Evolutionary conservation across 2,888 invertebrate genomes (phyloP).

Genomic region (Lasioglossum figueresi): DNA sequence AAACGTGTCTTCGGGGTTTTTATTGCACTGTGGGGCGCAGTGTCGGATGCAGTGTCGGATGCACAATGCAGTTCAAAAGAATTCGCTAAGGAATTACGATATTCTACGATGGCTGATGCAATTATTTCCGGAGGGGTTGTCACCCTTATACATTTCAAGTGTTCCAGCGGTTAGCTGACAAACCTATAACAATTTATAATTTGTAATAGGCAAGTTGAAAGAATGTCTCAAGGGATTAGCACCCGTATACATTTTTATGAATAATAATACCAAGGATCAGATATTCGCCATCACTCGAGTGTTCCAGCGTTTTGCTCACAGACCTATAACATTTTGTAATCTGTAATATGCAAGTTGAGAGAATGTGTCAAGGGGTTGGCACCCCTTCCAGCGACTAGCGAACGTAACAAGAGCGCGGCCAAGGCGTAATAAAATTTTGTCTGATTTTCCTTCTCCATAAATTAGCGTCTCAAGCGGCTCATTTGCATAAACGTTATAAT

Average conservation of each 20-base stretch:
- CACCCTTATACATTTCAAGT: no score
- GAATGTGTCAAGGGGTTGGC: neutral
- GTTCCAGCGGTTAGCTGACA: neutral
- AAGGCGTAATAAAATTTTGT: slow-evolving; percentile 4
- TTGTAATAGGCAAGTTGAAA: neutral
- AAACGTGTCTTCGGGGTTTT: neutral
- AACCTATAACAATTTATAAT: neutral
- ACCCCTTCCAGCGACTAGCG: neutral
- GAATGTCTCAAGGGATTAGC: neutral
- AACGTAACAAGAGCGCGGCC: neutral
- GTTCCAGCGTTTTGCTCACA: neutral
- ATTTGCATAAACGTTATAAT: neutral
- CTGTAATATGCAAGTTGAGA: neutral
- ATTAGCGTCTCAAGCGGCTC: neutral
- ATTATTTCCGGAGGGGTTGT: no score
- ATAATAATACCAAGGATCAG: no score
- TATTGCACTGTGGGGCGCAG: neutral
- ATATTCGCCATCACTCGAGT: neutral
- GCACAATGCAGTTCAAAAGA: neutral
- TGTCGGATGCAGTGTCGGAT: no score
- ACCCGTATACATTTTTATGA: no score
- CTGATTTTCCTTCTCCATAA: neutral
- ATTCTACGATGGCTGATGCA: no score
- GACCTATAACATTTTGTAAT: neutral
- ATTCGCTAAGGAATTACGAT: no score